Evolutionary conservation across 2,797 vertebrate genomes (phyloP).

Genomic region (Argyrosomus regius): DNA sequence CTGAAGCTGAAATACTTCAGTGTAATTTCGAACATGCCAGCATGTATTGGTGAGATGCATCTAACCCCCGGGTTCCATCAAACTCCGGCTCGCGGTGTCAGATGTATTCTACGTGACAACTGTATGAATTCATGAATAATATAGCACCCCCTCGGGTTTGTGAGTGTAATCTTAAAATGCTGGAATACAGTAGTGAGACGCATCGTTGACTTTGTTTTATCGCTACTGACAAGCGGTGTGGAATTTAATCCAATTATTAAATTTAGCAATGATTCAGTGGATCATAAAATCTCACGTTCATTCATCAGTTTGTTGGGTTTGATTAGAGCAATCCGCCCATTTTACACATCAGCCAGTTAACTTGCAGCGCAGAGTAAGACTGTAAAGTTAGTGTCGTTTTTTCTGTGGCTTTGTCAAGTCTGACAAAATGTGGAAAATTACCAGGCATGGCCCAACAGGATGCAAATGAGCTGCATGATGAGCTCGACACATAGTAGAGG

Average conservation of each 20-base stretch:
- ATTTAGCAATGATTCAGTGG: slow-evolving; percentile 23
- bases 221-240: slow-evolving; percentile 26
- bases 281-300: slow-evolving; percentile 5
- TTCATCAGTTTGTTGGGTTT: slow-evolving; percentile 14
- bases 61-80: slow-evolving; percentile 41
- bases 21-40: slow-evolving; percentile 54
- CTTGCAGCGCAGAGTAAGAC: too few species aligned
- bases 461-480: neutral
- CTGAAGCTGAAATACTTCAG: slow-evolving; percentile 39
- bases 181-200: slow-evolving; percentile 19
- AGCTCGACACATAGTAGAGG: too few species aligned
- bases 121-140: slow-evolving; percentile 70
- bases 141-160: slow-evolving; percentile 19
- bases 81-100: slow-evolving; percentile 41
- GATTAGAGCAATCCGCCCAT: neutral
- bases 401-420: neutral
- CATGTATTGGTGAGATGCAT: slow-evolving; percentile 41
- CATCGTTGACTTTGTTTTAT: slow-evolving; percentile 33
- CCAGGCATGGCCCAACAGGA: neutral
- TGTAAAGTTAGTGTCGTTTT: too few species aligned
- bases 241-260: slow-evolving; percentile 36
- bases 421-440: neutral
- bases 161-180: slow-evolving; percentile 41
- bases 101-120: slow-evolving; percentile 64
- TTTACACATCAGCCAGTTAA: neutral